A percentile compares a stretch with the other conserved stretches of the same genome.
phyloP scores from a whole-genome alignment of 2,888 invertebrate species.

The Actias luna region DNA sequence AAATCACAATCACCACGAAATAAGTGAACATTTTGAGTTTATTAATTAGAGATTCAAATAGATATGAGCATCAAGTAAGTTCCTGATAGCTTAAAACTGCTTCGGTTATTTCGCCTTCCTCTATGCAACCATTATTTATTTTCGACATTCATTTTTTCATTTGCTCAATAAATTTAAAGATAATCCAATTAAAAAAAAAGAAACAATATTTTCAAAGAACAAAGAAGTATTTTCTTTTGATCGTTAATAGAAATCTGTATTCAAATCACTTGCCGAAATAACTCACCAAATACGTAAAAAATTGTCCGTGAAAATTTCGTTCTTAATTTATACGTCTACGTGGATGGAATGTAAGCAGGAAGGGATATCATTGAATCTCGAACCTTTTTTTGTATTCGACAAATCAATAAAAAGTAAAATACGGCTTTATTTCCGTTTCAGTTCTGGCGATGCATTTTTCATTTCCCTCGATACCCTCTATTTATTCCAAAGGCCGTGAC shows the following conservation, averaged over 20 bases:
- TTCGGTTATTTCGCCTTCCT: no score
- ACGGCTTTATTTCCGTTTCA: constrained; percentile 38
- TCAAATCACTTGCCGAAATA: neutral
- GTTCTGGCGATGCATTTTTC: constrained; percentile 30
- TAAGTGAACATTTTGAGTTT: no score
- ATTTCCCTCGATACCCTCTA: constrained; percentile 25
- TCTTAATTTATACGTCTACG: constrained; percentile 23
- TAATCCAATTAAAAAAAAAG: no score
- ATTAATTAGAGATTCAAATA: no score
- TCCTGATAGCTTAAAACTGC: no score
- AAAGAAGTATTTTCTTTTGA: neutral
- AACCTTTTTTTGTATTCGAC: constrained; percentile 28
- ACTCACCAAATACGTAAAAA: constrained; percentile 21
- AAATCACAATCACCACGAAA: no score
- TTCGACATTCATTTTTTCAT: no score
- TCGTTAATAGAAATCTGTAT: neutral
- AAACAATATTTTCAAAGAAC: neutral
- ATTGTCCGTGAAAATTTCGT: constrained; percentile 31
- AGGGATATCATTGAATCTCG: constrained; percentile 27
- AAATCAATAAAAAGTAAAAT: constrained; percentile 33
- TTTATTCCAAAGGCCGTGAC: constrained; percentile 15
- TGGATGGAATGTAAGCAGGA: constrained; percentile 32
- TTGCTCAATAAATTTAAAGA: no score
- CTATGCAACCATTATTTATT: no score
- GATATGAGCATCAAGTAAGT: no score